Evolutionary conservation across 2,113 vertebrate species (phyloP).

Genomic region (Nibea albiflora): DNA sequence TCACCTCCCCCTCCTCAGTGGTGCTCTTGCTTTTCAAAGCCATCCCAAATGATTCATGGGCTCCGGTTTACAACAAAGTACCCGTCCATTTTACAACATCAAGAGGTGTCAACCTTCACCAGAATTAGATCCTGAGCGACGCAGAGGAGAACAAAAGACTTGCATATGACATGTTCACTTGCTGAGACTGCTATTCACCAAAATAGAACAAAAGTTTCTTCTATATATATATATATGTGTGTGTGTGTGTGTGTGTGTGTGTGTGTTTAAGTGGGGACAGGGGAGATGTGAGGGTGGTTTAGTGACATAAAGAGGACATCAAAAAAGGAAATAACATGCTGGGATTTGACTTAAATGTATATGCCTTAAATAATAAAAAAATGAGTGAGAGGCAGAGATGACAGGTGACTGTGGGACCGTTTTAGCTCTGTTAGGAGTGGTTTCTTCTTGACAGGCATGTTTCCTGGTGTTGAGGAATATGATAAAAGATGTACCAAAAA

Average conservation of each 20-base stretch:
- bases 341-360: constrained; percentile 34
- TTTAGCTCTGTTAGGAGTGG: constrained; percentile 48
- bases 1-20: constrained; percentile 1
- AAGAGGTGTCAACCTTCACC: constrained; percentile 44
- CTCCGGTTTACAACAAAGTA: constrained; percentile 39
- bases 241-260: background rate
- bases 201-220: constrained; percentile 47
- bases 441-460: constrained; percentile 47
- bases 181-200: constrained; percentile 28
- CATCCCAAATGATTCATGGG: constrained; percentile 24
- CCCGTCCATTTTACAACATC: constrained; percentile 50
- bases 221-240: background rate
- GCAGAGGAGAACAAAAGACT: constrained; percentile 40
- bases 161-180: constrained; percentile 36
- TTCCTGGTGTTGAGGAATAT: constrained; percentile 15
- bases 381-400: constrained; percentile 13
- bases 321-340: constrained; percentile 12
- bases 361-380: background rate
- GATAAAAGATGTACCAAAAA: constrained; percentile 20
- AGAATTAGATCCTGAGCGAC: constrained; percentile 54
- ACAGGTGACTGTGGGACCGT: constrained; percentile 35
- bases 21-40: constrained; percentile 36
- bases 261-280: constrained; percentile 5
- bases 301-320: constrained; percentile 33
- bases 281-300: constrained; percentile 2